A percentile compares a stretch with the other conserved stretches of the same genome.
Conservation (phyloP, 2,797 vertebrate species). For the Spea hammondii region DNA sequence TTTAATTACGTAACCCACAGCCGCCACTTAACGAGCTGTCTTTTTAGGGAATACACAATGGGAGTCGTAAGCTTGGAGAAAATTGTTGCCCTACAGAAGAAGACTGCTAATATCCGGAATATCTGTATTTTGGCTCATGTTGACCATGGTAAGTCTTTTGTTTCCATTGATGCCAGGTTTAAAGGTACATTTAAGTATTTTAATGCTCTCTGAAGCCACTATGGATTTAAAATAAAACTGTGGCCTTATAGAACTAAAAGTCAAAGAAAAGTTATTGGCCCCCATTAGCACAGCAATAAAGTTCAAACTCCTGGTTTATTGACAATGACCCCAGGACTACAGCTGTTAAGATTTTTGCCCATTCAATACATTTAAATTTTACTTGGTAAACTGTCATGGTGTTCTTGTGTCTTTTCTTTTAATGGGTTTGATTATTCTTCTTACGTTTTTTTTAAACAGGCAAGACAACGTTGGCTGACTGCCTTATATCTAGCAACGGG, state of each 20-base stretch:
- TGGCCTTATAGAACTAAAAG: too few species aligned
- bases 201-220: background rate
- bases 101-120: slow-evolving; percentile 82
- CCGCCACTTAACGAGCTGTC: too few species aligned
- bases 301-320: too few species aligned
- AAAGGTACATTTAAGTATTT: background rate
- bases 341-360: too few species aligned
- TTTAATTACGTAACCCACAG: background rate
- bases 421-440: background rate
- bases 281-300: too few species aligned
- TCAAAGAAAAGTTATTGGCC: too few species aligned
- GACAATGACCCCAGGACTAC: too few species aligned
- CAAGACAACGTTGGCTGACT: slow-evolving; percentile 94
- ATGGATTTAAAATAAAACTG: too few species aligned
- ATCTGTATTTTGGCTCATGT: slow-evolving; percentile 93
- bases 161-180: background rate
- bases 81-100: slow-evolving; percentile 80
- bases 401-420: too few species aligned
- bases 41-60: slow-evolving; percentile 67
- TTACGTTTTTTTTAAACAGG: slow-evolving; percentile 67
- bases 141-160: slow-evolving; percentile 80
- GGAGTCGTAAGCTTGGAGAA: slow-evolving; percentile 73
- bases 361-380: too few species aligned
- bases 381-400: too few species aligned
- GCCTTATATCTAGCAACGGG: slow-evolving; percentile 92